Base-by-base conservation (phyloP, 2,113 vertebrate species). In the Lipophrys pholis region DNA sequence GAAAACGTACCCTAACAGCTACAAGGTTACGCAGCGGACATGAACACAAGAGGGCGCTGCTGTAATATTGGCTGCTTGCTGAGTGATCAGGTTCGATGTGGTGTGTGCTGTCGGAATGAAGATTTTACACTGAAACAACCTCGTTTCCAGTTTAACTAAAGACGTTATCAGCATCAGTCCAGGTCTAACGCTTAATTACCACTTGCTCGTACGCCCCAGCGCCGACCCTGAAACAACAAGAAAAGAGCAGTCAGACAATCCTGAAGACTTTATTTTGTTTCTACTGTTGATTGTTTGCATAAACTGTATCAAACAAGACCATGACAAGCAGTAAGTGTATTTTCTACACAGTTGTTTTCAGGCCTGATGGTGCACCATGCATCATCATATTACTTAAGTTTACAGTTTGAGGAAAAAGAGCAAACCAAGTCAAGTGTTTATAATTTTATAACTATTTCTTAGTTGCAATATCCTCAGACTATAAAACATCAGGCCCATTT, bases 201-300 rank as follows among this genome's bases (percentile, higher is more conserved):
- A 99, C 97, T 91, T 98, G 97, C 82, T 99, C 97, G 11, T 97
- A 99, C 0, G 96, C 94, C 85, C 97, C 97, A 60, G 96, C 96
- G n/a, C 95, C 96, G 11, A 83, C 95, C 89, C 97, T 98, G 84
- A 51, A 87, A 69, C 6, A 35, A 71, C n/a, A 64, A 5, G 8
- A 64, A 38, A 5, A 71, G 1, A 63, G 48, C 6, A 6, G 48
- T 35, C 0, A n/a, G n/a, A n/a, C n/a, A n/a, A n/a, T n/a, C n/a
- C n/a, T n/a, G n/a, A n/a, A n/a, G n/a, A n/a, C n/a, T n/a, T n/a
- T n/a, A n/a, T n/a, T n/a, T n/a, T n/a, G n/a, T n/a, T n/a, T n/a
- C n/a, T n/a, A n/a, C n/a, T n/a, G n/a, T n/a, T n/a, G n/a, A n/a
- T n/a, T n/a, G n/a, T n/a, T n/a, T n/a, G n/a, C n/a, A n/a, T n/a